Evolutionary conservation across 2,797 vertebrate genomes (phyloP).

Genomic region (Enteromius mattozi): DNA sequence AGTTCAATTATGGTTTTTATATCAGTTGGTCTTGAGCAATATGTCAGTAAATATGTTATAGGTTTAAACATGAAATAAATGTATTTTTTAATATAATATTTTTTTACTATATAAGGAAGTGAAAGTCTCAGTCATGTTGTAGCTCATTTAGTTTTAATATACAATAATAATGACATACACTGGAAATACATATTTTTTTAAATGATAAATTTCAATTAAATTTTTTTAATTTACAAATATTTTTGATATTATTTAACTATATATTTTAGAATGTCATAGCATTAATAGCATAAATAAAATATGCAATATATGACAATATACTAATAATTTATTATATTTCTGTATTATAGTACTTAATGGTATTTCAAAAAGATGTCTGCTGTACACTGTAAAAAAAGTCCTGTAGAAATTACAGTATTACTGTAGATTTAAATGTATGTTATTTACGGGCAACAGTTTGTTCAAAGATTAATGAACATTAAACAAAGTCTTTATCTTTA

Average conservation of each 20-base stretch:
- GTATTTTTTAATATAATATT: neutral
- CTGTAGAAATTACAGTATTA: too few species aligned
- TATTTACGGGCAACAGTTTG: too few species aligned
- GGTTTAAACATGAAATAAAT: neutral
- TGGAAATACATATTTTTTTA: neutral
- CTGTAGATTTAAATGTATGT: too few species aligned
- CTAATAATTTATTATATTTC: neutral
- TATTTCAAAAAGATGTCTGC: too few species aligned
- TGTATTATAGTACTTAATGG: neutral
- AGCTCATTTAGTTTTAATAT: conserved; percentile 49
- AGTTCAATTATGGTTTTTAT: neutral
- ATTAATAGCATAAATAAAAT: neutral
- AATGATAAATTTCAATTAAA: too few species aligned
- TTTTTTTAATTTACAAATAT: too few species aligned
- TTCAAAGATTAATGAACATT: too few species aligned
- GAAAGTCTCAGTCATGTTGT: conserved; percentile 10
- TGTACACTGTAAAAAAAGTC: neutral
- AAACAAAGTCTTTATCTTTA: too few species aligned
- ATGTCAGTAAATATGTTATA: neutral
- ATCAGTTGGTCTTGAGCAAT: neutral
- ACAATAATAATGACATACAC: conserved; percentile 45
- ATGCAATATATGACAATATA: neutral
- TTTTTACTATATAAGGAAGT: neutral
- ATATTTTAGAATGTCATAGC: neutral
- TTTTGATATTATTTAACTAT: too few species aligned